Base-by-base conservation (phyloP, 2,797 vertebrate genomes). In the Takifugu rubripes region DNA sequence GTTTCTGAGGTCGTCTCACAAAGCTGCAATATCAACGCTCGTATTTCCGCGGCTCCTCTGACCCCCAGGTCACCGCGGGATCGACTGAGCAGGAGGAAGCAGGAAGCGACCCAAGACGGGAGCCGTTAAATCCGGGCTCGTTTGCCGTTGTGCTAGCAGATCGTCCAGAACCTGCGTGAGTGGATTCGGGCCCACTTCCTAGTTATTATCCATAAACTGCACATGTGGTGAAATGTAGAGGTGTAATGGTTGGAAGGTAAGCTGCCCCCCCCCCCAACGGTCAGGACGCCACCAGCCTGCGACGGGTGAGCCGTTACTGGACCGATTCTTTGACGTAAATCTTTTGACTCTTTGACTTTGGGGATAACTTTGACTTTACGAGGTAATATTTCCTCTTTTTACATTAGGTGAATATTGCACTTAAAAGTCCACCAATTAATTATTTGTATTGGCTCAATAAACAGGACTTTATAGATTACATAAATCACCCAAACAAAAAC, bases 401-500 rank as follows among this genome's bases (percentile, higher is more conserved):
- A 90, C 93, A 94, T 94, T 94, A 96, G 94, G 86, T 91, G 93
- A 95, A 95, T 93, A 94, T 89, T 93, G 93, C 94, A 94, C 91
- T 93, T 97, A 94, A 94, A 96, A 95, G 92, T 94, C 93, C 84
- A 90, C 94, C 93, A 92, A 95, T 96, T 96, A 95, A 98, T 95
- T 96, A 94, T 94, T 95, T 96, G 95, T 94, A 94, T 93, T 92
- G 90, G 91, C 90, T 91, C 91, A 93, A 96, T 99, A 97, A 98
- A 98, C 94, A 96, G 88, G 85, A 83, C 90, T 99, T 98, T 98
- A 99, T 92, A 80, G 89, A 49, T 56, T 48, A 64, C 79, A 91
- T 99, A 96, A 96, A 99, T 98, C 94, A 97, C 90, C 74, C 73
- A 87, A 93, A 93, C 93, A 94, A 95, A 97, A 96, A 94, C 92